phyloP scores from a whole-genome alignment of 2,888 invertebrate species.

The Caenorhabditis panamensis region DNA sequence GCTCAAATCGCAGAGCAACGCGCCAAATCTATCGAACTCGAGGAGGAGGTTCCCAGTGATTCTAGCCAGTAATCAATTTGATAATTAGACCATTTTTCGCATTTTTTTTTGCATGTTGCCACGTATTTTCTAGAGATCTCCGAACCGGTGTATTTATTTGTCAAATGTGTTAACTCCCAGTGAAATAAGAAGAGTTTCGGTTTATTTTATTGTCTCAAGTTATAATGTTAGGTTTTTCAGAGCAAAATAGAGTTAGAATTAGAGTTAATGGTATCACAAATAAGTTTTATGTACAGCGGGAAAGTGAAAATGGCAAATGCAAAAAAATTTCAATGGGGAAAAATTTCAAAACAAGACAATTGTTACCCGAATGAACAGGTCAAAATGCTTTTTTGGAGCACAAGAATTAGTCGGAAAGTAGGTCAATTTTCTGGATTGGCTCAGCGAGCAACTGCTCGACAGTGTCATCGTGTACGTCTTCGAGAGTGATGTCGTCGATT shows the following conservation, averaged over 20 bases:
- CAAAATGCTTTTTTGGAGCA: background rate
- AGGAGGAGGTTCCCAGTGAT: constrained; percentile 39
- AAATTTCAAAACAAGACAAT: constrained; percentile 9
- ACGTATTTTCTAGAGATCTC: background rate
- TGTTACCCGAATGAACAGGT: constrained; percentile 50
- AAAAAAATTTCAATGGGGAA: background rate
- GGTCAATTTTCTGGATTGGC: constrained; percentile 59
- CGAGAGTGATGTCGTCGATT: constrained; percentile 27
- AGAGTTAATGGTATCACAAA: constrained; percentile 31
- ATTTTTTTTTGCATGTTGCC: background rate
- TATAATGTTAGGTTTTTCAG: background rate
- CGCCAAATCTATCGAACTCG: constrained; percentile 55
- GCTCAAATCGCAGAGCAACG: constrained; percentile 71
- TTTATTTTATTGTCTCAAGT: background rate
- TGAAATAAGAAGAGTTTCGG: too few species aligned
- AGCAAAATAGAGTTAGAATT: background rate
- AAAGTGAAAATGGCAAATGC: constrained; percentile 27
- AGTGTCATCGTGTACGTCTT: constrained; percentile 34
- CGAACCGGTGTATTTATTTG: background rate
- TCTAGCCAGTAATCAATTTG: constrained; percentile 16
- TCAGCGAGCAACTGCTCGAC: constrained; percentile 44
- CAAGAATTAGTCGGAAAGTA: constrained; percentile 6
- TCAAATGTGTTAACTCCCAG: constrained; percentile 3
- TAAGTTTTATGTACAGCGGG: constrained; percentile 23
- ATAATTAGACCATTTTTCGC: background rate